These are phyloP conservation scores for Sterrhoptilus dennistouni DNA, from an alignment of 2,113 vertebrate genomes.

Conservation along the genomic window DNA sequence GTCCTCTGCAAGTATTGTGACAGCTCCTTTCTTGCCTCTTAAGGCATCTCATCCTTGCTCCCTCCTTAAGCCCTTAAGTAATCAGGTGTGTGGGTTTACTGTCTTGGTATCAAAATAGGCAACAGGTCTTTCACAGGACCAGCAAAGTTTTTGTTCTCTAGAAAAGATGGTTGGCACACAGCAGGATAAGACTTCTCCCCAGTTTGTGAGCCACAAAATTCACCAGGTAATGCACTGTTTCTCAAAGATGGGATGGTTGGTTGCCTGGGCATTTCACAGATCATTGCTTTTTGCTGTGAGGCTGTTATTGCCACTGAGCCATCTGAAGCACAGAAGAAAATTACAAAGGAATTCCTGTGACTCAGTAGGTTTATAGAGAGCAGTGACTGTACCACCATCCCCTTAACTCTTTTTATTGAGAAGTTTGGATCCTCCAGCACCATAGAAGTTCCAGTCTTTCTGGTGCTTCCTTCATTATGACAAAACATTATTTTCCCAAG, in stretches of 20 bases:
- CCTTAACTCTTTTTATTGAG: not conserved
- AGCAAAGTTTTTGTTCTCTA: not conserved
- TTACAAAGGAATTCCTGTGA: not conserved
- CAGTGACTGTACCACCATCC: not conserved
- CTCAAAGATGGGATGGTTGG: not conserved
- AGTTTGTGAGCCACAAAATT: not conserved
- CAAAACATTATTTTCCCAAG: not conserved
- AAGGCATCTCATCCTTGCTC: not conserved
- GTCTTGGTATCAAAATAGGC: not conserved
- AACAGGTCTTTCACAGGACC: not conserved
- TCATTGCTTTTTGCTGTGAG: not conserved
- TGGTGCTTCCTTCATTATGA: not conserved
- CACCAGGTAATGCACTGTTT: not conserved
- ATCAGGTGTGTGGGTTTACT: not conserved
- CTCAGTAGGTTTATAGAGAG: not conserved
- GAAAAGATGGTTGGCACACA: rapidly evolving
- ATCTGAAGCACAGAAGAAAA: not conserved
- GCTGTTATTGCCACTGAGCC: not conserved
- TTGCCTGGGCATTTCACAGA: not conserved
- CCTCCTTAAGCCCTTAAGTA: not conserved
- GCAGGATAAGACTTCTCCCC: not conserved
- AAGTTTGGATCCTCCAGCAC: not conserved
- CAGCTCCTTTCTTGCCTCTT: not conserved
- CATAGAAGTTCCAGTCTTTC: not conserved
- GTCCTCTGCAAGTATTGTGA: not conserved